Evolutionary conservation across 2,797 vertebrate genomes (phyloP).

Genomic region (Mus spretus): DNA sequence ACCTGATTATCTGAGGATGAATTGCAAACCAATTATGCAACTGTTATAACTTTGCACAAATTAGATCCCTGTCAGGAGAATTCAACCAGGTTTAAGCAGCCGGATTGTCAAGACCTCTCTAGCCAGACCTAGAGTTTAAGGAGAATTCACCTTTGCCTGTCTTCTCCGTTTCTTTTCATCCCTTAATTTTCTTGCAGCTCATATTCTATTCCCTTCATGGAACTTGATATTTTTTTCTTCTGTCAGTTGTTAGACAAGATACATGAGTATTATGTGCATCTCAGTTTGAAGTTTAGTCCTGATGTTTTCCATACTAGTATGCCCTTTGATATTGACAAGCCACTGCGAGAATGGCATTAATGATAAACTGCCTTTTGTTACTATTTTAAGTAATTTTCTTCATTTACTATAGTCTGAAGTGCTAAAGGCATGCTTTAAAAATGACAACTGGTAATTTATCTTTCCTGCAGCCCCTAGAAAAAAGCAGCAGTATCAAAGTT

Average conservation of each 20-base stretch:
- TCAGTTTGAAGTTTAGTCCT: constrained; percentile 66
- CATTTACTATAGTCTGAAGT: constrained; percentile 65
- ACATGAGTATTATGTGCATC: background rate
- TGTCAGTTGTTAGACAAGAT: constrained; percentile 56
- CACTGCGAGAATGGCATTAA: constrained; percentile 64
- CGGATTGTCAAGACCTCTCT: background rate
- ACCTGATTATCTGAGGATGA: background rate
- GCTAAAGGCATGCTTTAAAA: constrained; percentile 70
- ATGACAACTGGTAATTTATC: constrained; percentile 74
- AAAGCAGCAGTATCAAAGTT: constrained; percentile 43
- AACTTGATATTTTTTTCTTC: background rate
- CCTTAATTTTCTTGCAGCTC: constrained; percentile 29
- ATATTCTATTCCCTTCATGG: background rate
- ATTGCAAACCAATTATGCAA: background rate
- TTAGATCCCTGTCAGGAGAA: background rate
- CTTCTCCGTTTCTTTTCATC: background rate
- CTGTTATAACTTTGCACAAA: background rate
- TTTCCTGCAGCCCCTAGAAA: constrained; percentile 49
- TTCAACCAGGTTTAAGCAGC: background rate
- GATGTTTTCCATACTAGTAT: constrained; percentile 65
- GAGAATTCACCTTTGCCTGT: constrained; percentile 25
- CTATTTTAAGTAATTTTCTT: constrained; percentile 77
- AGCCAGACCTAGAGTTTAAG: constrained; percentile 46
- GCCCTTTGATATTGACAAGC: constrained; percentile 71
- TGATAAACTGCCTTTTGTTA: constrained; percentile 69